phyloP scores from a whole-genome alignment of 2,113 vertebrate genomes.

The Candoia aspera region DNA sequence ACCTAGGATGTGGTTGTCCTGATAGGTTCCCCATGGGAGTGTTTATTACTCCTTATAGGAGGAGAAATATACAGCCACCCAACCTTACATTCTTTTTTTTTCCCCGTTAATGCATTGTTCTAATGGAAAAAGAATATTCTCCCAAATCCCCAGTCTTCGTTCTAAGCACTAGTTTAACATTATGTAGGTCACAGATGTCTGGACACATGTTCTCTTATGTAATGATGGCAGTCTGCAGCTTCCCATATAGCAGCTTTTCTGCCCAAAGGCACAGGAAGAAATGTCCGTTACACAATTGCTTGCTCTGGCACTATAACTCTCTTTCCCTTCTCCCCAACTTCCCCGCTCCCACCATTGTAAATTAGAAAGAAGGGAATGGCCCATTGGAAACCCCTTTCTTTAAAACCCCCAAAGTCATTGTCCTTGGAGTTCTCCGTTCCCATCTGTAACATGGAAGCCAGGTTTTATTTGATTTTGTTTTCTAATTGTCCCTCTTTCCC shows the following conservation, averaged over 20 bases:
- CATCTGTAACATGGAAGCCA: background rate
- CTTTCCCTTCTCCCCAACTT: background rate
- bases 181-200: slow-evolving; percentile 2
- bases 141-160: background rate
- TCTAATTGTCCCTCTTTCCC: background rate
- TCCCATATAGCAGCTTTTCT: background rate
- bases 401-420: background rate
- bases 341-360: background rate
- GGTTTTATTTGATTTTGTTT: background rate
- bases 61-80: background rate
- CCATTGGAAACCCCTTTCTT: background rate
- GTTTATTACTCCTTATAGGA: background rate
- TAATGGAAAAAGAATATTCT: background rate
- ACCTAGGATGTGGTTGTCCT: background rate
- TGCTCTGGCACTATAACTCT: fast-evolving
- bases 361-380: background rate
- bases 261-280: background rate
- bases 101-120: background rate
- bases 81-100: background rate
- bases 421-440: no score
- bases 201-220: slow-evolving; percentile 13
- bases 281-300: background rate
- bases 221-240: fast-evolving
- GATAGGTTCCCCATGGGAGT: background rate
- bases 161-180: background rate